A percentile compares a stretch with the other conserved stretches of the same genome.
Conservation (phyloP, 2,113 vertebrate species). For the Thryonomys swinderianus region DNA sequence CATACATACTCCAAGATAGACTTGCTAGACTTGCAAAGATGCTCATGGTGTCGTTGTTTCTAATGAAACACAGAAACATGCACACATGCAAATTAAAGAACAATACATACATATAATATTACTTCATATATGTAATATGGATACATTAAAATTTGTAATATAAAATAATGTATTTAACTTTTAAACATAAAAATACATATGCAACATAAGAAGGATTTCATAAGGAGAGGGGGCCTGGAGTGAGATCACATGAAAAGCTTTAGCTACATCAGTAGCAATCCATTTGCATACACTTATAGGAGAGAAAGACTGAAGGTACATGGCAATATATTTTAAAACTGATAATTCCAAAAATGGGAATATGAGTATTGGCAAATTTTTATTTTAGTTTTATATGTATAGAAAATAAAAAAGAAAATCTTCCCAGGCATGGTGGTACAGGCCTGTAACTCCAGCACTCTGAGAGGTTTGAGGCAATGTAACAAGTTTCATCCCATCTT, state of each 20-base stretch:
- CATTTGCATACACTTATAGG: background rate
- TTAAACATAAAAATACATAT: background rate
- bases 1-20: background rate
- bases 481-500: background rate
- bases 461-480: background rate
- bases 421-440: background rate
- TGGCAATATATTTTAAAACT: background rate
- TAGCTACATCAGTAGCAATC: background rate
- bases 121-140: background rate
- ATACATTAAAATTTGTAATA: background rate
- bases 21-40: background rate
- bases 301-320: background rate
- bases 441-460: background rate
- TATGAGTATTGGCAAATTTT: background rate
- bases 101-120: background rate
- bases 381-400: background rate
- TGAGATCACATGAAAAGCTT: background rate
- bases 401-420: background rate
- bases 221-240: accelerated
- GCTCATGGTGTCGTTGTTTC: background rate
- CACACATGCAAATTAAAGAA: background rate
- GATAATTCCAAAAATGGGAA: background rate
- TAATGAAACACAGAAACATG: background rate
- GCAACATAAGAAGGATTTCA: background rate
- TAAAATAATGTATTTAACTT: background rate